These are phyloP conservation scores for Lampris megalopsis DNA, from an alignment of 2,113 vertebrate genomes.

Conservation along the genomic window DNA sequence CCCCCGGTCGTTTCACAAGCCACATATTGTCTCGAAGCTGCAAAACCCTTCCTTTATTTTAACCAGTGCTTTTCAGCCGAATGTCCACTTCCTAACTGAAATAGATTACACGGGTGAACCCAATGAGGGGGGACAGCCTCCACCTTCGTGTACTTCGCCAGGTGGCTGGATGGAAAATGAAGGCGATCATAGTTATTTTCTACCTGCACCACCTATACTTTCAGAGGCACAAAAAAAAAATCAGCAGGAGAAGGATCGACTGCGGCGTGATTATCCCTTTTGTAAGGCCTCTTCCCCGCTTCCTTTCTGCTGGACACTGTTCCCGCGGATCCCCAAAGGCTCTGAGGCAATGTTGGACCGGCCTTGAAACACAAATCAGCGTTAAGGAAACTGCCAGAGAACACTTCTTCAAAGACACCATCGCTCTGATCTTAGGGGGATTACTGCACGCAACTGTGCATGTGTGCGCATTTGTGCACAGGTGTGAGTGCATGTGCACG, in stretches of 20 bases:
- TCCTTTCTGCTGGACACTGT: conserved; percentile 3
- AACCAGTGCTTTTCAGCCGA: too few relatives aligned
- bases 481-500: background rate
- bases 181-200: background rate
- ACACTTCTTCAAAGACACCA: conserved; percentile 41
- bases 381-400: conserved; percentile 42
- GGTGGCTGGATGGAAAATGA: too few relatives aligned
- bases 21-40: too few relatives aligned
- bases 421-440: conserved; percentile 26
- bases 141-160: too few relatives aligned
- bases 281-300: conserved; percentile 5
- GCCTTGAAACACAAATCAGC: conserved; percentile 39
- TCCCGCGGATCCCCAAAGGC: conserved; percentile 28
- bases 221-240: background rate
- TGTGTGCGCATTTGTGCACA: conserved; percentile 1
- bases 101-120: too few relatives aligned
- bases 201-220: background rate
- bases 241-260: conserved; percentile 19
- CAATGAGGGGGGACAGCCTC: too few relatives aligned
- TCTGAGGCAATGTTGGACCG: conserved; percentile 17
- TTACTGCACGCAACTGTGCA: conserved; percentile 18
- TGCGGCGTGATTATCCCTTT: background rate
- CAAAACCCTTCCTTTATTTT: too few relatives aligned
- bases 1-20: too few relatives aligned
- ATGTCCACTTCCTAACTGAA: too few relatives aligned